Evolutionary conservation across 2,797 vertebrate genomes (phyloP).

Genomic region (Hydrophis major): DNA sequence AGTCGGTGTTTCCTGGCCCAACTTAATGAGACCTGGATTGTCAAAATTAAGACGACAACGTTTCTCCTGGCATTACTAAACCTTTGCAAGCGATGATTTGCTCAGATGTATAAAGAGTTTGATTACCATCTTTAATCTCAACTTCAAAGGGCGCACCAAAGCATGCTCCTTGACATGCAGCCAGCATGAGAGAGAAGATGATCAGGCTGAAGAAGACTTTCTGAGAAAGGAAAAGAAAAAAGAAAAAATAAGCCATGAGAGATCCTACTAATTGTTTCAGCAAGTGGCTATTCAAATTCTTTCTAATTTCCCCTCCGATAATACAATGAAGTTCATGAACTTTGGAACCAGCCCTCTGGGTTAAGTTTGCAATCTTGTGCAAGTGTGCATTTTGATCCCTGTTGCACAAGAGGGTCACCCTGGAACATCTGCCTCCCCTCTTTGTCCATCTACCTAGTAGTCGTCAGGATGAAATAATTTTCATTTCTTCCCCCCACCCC

Average conservation of each 20-base stretch:
- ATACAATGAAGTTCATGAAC: background rate
- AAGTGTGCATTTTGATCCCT: background rate
- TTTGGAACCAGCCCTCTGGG: background rate
- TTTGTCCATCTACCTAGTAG: background rate
- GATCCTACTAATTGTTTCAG: background rate
- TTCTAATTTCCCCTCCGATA: rapidly evolving
- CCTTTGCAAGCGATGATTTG: background rate
- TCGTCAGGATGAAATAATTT: background rate
- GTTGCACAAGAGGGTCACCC: background rate
- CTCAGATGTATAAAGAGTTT: background rate
- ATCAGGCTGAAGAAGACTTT: background rate
- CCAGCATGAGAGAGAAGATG: background rate
- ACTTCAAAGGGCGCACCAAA: no score
- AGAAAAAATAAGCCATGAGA: background rate
- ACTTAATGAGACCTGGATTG: background rate
- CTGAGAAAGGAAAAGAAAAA: background rate
- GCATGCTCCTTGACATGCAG: background rate
- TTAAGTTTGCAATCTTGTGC: background rate
- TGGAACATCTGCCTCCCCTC: background rate
- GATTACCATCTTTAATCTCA: background rate
- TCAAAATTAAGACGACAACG: background rate
- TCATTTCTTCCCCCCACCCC: rapidly evolving
- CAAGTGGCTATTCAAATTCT: background rate
- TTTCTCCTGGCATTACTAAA: background rate
- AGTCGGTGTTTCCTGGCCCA: background rate